Base-by-base conservation (phyloP, 2,888 invertebrate species). In the Sarcophaga subvicina region DNA sequence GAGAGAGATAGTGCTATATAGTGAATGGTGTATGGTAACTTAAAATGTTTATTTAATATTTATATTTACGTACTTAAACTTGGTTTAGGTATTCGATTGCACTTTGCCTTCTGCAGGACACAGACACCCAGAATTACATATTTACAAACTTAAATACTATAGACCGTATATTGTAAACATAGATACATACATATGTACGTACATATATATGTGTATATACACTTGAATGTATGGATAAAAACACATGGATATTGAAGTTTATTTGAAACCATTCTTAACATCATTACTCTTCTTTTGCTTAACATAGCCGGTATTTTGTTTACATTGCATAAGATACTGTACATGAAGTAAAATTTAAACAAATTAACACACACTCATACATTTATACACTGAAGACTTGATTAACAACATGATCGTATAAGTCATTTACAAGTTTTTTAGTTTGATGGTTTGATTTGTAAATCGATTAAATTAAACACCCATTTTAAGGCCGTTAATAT, bases 11-110 rank as follows among this genome's bases (percentile, higher is more conserved):
- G 54, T 60, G 3, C 2, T 47, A 27, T 72, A 76, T 87, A 76
- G 76, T 72, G 59, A 69, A 76, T 87, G 79, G 76, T 71, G 63
- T 77, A 64, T 81, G 79, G 71, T 81, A 81, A 67, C 71, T 79
- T 76, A 87, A 79, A 87, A 84, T 87, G 87, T 87, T 87, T 87
- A 87, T 84, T 87, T 87, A 84, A 87, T 87, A 87, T 87, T 87
- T 87, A 87, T 87, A 87, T 87, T 87, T 87, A 84, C 87, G 84
- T 87, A 84, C 84, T 87, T 79, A 82, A 84, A 84, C 81, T 87
- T 84, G 75, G 79, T 72, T 84, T 76, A 81, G 82, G 79, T 82
- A 79, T 87, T 72, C 84, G 84, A 84, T 87, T 87, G 84, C 87
- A 87, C 87, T 84, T 87, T 87, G 84, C 83, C 87, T 84, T 87